phyloP scores from a whole-genome alignment of 2,797 vertebrate species.

The Taenioides sp. region DNA sequence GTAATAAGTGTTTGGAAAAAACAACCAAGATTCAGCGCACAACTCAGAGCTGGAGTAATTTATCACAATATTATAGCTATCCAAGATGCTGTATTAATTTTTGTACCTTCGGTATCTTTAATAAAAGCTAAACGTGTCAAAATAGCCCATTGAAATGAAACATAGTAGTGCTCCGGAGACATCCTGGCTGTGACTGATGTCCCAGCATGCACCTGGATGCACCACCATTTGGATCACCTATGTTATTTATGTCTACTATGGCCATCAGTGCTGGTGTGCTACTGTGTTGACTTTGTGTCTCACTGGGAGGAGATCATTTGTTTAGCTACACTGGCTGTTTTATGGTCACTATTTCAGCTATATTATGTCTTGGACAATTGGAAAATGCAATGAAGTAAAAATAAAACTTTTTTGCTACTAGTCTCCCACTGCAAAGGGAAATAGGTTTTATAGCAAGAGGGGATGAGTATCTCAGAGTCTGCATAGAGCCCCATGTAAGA shows the following conservation, averaged over 20 bases:
- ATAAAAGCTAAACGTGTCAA: constrained; percentile 10
- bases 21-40: not conserved
- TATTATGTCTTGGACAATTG: not conserved
- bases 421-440: not conserved
- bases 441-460: not conserved
- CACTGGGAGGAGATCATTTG: constrained; percentile 9
- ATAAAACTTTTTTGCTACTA: not conserved
- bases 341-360: constrained; percentile 6
- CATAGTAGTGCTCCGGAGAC: not conserved
- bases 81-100: not conserved
- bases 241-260: constrained; percentile 3
- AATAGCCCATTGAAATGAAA: constrained; percentile 7
- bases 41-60: not conserved
- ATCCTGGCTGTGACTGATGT: constrained; percentile 3
- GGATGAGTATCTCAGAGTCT: not conserved
- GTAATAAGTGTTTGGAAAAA: constrained; percentile 6
- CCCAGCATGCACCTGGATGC: constrained; percentile 1
- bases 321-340: constrained; percentile 5
- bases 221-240: not conserved
- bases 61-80: constrained; percentile 10
- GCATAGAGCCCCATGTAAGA: too few relatives aligned
- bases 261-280: not conserved
- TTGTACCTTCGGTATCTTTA: not conserved
- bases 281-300: constrained; percentile 4
- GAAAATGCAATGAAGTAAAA: constrained; percentile 2